Evolutionary conservation across 1,140 invertebrate species (phyloP), one percentile per base, ranked within the genome.

Genomic region (Maniola jurtina): DNA sequence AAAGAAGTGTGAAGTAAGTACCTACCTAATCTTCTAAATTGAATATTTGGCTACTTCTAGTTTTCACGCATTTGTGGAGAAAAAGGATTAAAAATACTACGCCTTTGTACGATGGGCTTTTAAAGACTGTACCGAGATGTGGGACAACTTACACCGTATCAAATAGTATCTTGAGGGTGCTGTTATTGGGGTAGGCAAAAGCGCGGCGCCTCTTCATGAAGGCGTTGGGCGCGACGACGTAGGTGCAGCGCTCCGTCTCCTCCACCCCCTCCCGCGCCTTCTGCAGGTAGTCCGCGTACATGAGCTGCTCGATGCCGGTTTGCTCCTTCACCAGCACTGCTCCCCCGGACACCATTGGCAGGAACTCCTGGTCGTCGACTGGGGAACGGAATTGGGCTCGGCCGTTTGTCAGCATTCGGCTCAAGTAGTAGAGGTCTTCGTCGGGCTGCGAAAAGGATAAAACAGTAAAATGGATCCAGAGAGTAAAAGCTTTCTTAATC

Each of bases 251-350:
- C 0, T 93, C 76, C 6, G 88, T 85, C 77, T 96, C 95, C 5
- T 91, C 88, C 0, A 93, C 77, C 11, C 89, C 91, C 6, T 92
- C 79, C 2, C 84, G 88, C 0, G 93, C 92, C 70, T 95, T 94
- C 57, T 90, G 92, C 33, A 93, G 84, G 64, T 96, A 96, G 77
- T 96, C 93, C 15, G 90, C 77, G 58, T 94, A 95, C 80, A 96
- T 93, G 11, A 95, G 80, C 56, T 93, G 91, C 69, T 94, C 92
- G 11, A 95, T 92, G 0, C 92, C 93, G 0, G 93, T 92, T 35
- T 91, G 88, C 75, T 96, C 95, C 10, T 94, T 92, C 9, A 96
- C 91, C 62, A 95, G 94, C 5, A 96, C 92, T 58, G 91, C 92
- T 15, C 93, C 91, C 13, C 83, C 83, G 6, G 88, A 74, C 1